Percentiles rank a stretch among this genome's conserved stretches.
phyloP scores from a whole-genome alignment of 2,797 vertebrate genomes.

The Scyliorhinus canicula region DNA sequence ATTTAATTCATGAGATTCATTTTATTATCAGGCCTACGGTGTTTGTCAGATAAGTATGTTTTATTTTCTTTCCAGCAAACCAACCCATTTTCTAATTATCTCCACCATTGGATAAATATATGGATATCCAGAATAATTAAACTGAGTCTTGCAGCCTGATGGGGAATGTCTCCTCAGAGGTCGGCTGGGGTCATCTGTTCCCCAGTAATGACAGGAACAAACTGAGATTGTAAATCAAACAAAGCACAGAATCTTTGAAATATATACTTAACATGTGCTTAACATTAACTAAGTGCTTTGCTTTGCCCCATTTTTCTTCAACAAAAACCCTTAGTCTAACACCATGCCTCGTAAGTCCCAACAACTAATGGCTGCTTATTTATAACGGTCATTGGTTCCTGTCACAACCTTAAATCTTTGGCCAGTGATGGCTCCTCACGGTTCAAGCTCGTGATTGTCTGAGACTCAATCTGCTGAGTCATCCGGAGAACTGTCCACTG shows the following conservation, averaged over 20 bases:
- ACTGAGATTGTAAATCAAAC: neutral
- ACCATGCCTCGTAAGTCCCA: neutral
- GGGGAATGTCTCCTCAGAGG: neutral
- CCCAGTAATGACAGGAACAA: neutral
- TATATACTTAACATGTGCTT: no score
- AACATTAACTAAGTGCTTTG: neutral
- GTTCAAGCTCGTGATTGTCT: neutral
- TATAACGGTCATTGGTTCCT: neutral
- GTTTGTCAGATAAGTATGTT: constrained; percentile 24
- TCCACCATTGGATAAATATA: neutral
- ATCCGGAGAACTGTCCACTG: neutral
- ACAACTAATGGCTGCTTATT: neutral
- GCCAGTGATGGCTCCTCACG: neutral
- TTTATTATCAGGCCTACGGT: neutral
- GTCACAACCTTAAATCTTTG: neutral
- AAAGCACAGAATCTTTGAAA: neutral
- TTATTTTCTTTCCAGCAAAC: neutral
- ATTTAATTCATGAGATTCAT: neutral
- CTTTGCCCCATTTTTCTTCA: neutral
- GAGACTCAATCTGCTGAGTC: neutral
- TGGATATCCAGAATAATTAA: neutral
- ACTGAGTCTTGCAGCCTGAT: neutral
- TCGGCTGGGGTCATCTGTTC: neutral
- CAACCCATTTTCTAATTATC: neutral
- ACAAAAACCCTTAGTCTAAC: neutral